Evolutionary conservation across 2,888 invertebrate genomes (phyloP).

Genomic region (Drosophila siamana): DNA sequence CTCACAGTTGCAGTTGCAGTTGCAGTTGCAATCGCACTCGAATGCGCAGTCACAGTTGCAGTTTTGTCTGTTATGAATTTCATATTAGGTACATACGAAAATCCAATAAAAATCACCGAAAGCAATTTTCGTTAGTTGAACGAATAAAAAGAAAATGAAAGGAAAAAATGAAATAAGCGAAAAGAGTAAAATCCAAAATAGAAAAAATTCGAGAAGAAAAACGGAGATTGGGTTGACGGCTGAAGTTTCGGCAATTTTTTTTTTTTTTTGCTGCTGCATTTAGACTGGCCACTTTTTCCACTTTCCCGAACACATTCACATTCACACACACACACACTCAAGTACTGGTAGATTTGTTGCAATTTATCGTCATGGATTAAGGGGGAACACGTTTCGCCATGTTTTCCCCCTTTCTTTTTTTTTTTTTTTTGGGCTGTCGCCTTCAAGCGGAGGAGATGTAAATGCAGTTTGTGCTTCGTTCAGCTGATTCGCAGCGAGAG

Average conservation of each 20-base stretch:
- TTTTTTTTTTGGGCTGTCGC: not conserved
- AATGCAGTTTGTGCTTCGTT: constrained; percentile 29
- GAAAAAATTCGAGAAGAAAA: constrained; percentile 15
- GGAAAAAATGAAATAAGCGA: constrained; percentile 12
- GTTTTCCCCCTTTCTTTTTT: constrained; percentile 7
- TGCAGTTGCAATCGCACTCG: not conserved
- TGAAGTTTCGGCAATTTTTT: constrained; percentile 28
- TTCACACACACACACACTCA: constrained; percentile 14
- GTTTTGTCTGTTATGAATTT: constrained; percentile 72
- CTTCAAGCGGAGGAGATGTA: constrained; percentile 17
- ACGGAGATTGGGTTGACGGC: constrained; percentile 46
- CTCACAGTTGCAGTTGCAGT: constrained; percentile 2
- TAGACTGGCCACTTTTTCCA: constrained; percentile 14
- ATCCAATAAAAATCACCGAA: constrained; percentile 79
- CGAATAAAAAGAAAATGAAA: constrained; percentile 24
- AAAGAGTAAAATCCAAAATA: constrained; percentile 4
- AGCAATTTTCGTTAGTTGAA: constrained; percentile 67
- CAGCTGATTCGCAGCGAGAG: constrained; percentile 31
- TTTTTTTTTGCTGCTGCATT: constrained; percentile 35
- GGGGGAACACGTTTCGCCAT: constrained; percentile 23
- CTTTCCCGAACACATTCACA: constrained; percentile 17
- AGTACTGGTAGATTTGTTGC: constrained; percentile 48
- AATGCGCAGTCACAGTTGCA: constrained; percentile 31
- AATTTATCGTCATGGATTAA: constrained; percentile 57
- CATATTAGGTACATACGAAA: constrained; percentile 72